Percentiles rank a stretch among this genome's conserved stretches.
These are phyloP conservation scores for Crenichthys baileyi DNA, from an alignment of 2,797 vertebrate species.

Conservation along the genomic window DNA sequence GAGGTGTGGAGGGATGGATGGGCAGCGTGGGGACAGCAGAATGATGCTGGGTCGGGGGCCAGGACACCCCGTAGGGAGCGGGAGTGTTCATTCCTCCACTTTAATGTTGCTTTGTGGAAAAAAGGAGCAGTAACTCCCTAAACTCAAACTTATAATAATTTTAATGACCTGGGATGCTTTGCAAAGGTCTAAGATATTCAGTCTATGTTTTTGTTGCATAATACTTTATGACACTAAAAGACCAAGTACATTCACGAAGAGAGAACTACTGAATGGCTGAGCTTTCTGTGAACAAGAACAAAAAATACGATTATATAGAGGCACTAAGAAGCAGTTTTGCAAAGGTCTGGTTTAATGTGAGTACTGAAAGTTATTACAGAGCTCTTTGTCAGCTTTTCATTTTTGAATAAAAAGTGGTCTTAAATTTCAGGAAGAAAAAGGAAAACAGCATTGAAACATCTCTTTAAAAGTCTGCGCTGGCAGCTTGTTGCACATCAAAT, in stretches of 20 bases:
- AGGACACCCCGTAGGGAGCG: constrained; percentile 27
- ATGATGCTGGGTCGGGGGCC: constrained; percentile 34
- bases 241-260: background rate
- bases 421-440: background rate
- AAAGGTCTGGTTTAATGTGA: background rate
- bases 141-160: too few relatives aligned
- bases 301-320: background rate
- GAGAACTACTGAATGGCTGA: background rate
- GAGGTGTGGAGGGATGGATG: constrained; percentile 11
- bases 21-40: constrained; percentile 16
- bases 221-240: too few relatives aligned
- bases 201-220: background rate
- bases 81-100: constrained; percentile 36
- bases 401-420: background rate
- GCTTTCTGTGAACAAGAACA: background rate
- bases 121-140: background rate
- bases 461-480: background rate
- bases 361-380: background rate
- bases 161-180: constrained; percentile 9
- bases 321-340: background rate
- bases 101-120: constrained; percentile 41
- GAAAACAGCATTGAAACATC: background rate
- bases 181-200: background rate
- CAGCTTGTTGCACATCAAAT: constrained; percentile 1
- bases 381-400: background rate